Percentiles rank a stretch among this genome's conserved stretches.
Conservation (phyloP, 2,888 invertebrate species). For the Dynastes maya region DNA sequence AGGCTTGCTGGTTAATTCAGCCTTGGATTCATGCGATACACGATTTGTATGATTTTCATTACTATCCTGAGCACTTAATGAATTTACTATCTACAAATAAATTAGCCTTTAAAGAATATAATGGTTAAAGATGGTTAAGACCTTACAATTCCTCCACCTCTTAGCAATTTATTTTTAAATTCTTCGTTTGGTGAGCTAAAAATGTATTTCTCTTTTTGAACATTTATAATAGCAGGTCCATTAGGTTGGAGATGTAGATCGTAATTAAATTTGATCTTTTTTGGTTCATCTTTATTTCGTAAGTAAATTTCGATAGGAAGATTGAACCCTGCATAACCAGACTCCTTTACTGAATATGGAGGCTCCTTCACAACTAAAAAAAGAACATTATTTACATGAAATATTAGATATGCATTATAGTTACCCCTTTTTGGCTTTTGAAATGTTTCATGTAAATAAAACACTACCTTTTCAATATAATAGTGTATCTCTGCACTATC, state of each 20-base stretch:
- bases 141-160: slow-evolving; percentile 84
- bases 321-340: slow-evolving; percentile 96
- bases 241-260: slow-evolving; percentile 87
- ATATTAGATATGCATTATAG: slow-evolving; percentile 41
- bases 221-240: slow-evolving; percentile 81
- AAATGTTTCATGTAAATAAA: slow-evolving; percentile 93
- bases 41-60: slow-evolving; percentile 68
- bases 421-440: slow-evolving; percentile 92
- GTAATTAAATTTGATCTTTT: slow-evolving; percentile 87
- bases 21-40: slow-evolving; percentile 63
- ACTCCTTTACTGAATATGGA: slow-evolving; percentile 91
- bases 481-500: slow-evolving; percentile 90
- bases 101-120: not conserved
- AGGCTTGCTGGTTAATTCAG: slow-evolving; percentile 80
- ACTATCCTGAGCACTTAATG: slow-evolving; percentile 68
- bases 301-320: slow-evolving; percentile 92
- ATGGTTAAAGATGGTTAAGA: too few species aligned
- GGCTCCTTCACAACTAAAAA: slow-evolving; percentile 89
- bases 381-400: not conserved
- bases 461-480: slow-evolving; percentile 94
- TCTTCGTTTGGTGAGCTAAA: slow-evolving; percentile 92
- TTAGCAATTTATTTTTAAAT: slow-evolving; percentile 88
- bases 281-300: slow-evolving; percentile 92
- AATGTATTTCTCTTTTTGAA: slow-evolving; percentile 86
- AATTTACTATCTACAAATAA: slow-evolving; percentile 63